Conservation (phyloP, 2,113 vertebrate species). For the Ramphastos sulfuratus region DNA sequence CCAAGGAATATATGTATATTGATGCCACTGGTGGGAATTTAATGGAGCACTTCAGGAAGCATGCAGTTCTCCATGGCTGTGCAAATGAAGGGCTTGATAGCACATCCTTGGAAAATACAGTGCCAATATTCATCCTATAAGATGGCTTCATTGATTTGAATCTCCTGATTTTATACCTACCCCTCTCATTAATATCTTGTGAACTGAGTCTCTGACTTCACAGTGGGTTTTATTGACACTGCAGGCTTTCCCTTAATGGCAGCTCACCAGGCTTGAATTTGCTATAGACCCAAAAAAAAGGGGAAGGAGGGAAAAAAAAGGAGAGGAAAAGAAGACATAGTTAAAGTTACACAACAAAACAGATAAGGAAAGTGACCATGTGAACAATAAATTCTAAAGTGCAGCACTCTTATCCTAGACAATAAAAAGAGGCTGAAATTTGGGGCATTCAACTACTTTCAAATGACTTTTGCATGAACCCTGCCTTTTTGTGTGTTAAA, state of each 20-base stretch:
- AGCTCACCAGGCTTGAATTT: not conserved
- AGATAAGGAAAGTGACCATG: not conserved
- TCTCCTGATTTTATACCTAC: not conserved
- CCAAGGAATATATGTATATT: not conserved
- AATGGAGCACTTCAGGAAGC: not conserved
- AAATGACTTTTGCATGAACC: not conserved
- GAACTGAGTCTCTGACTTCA: not conserved
- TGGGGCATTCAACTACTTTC: not conserved
- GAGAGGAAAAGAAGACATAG: not conserved
- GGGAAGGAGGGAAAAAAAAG: not conserved
- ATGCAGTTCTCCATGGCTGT: not conserved
- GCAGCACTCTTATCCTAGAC: not conserved
- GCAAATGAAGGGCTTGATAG: not conserved
- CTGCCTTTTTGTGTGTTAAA: not conserved
- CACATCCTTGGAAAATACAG: not conserved
- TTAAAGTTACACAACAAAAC: not conserved
- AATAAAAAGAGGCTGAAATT: not conserved
- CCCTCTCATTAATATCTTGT: not conserved
- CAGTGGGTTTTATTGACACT: not conserved
- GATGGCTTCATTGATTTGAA: not conserved
- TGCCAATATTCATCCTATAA: not conserved
- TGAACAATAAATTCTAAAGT: not conserved
- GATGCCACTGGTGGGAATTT: not conserved
- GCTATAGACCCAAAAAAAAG: not conserved
- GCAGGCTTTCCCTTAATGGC: not conserved